Evolutionary conservation across 2,797 vertebrate species (phyloP).

Genomic region (Argya squamiceps): DNA sequence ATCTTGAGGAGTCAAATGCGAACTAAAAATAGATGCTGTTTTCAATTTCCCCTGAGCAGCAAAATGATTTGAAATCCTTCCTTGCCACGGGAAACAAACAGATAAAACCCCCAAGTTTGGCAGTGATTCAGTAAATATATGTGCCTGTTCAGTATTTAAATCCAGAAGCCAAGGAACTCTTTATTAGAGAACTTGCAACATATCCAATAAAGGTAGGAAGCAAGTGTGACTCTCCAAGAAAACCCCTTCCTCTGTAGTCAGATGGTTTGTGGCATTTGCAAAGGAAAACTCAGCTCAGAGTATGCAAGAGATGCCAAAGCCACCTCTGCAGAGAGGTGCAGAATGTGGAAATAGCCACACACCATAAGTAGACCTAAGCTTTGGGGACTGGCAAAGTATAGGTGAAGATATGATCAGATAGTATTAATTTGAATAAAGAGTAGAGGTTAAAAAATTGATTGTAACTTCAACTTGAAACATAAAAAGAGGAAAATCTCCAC

Average conservation of each 20-base stretch:
- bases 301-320: background rate
- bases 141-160: background rate
- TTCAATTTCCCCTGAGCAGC: slow-evolving; percentile 19
- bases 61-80: slow-evolving; percentile 17
- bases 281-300: slow-evolving; percentile 5
- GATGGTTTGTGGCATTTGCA: background rate
- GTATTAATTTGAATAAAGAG: background rate
- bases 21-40: slow-evolving; percentile 34
- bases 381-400: background rate
- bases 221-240: background rate
- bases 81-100: background rate
- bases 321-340: background rate
- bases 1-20: slow-evolving; percentile 27
- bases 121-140: background rate
- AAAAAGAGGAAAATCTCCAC: background rate
- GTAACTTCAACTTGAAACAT: slow-evolving; percentile 21
- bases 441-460: background rate
- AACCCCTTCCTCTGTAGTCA: background rate
- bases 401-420: background rate
- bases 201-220: background rate
- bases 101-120: background rate
- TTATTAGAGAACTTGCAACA: background rate
- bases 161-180: background rate
- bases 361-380: background rate
- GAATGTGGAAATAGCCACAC: slow-evolving; percentile 7